Base-by-base conservation (phyloP, 2,888 invertebrate genomes). In the Oegoconia quadripuncta region DNA sequence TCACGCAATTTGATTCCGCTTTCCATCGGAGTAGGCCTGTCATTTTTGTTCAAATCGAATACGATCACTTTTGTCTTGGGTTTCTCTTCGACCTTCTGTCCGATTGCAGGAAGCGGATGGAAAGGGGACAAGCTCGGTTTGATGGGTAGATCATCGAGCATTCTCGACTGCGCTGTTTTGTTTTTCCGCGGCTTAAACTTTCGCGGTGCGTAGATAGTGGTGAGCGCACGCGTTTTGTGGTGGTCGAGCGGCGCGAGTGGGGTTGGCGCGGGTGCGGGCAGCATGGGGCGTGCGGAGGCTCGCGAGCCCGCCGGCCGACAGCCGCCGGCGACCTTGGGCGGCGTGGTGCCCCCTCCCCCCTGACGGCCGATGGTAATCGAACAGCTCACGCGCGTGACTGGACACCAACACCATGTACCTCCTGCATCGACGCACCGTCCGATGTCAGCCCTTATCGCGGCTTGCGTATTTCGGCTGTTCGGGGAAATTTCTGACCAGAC, bases 21-120 rank as follows among this genome's bases (percentile, higher is more conserved):
- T 6, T 69, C 55, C 34, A 55, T 60, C 31, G 50, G 48, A 42
- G 59, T 52, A 8, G 45, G 44, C n/a, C 37, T 41, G n/a, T 57
- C 53, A 28, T 54, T 63, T 47, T 71, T 71, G 36, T 82, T 74
- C 3, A 86, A 46, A 49, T 86, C 77, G 44, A 84, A 78, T 17
- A 86, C 64, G 3, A 86, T 77, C 3, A 86, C 69, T 72, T 86
- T 84, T 1, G 84, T 74, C 40, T 76, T 76, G 8, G 71, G 54
- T 30, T 64, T 64, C 22, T 73, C 76, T 1, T 73, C 76, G 2
- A 68, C 53, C 39, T 73, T 78, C 54, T 86, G 75, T 17, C 86
- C 84, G 41, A 88, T 88, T 5, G 87, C 88, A 1, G 88, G 88
- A 4, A 88, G 68, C 1, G 88, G 88, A 18, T 76, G 78, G 62